A percentile compares a stretch with the other conserved stretches of the same genome.
These are phyloP conservation scores for Chrysogorgia sp. DNA, from an alignment of 92 coral and sea anemone genomes.

Conservation along the genomic window DNA sequence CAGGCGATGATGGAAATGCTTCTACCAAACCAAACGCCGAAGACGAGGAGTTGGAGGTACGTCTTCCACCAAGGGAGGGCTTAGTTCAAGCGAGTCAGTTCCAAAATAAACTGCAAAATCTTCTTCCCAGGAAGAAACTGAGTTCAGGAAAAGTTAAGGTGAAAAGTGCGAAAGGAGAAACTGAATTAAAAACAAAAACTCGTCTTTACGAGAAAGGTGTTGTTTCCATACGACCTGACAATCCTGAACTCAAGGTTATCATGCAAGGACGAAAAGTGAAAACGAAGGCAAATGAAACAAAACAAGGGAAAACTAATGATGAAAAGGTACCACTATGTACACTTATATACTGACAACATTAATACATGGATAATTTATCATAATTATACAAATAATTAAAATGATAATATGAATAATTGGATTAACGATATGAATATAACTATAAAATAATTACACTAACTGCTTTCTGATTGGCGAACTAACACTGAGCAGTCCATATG, in stretches of 20 bases:
- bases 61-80: neutral
- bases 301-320: neutral
- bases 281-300: conserved; percentile 1
- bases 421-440: too few relatives aligned
- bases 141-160: neutral
- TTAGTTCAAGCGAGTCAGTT: neutral
- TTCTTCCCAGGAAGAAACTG: neutral
- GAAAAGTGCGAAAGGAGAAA: neutral
- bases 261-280: conserved; percentile 73
- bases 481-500: too few relatives aligned
- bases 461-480: too few relatives aligned
- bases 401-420: too few relatives aligned
- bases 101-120: neutral
- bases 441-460: too few relatives aligned
- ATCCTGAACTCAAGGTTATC: conserved; percentile 79
- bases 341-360: neutral
- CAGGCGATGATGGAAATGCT: neutral
- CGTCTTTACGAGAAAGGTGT: conserved; percentile 34
- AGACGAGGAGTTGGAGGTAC: neutral
- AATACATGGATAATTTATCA: too few relatives aligned
- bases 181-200: conserved; percentile 29
- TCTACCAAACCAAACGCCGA: neutral
- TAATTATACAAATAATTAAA: too few relatives aligned
- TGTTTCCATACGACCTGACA: conserved; percentile 36
- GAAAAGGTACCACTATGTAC: conserved; percentile 2